phyloP scores from a whole-genome alignment of 2,113 vertebrate species.

The Gobiocypris rarus region DNA sequence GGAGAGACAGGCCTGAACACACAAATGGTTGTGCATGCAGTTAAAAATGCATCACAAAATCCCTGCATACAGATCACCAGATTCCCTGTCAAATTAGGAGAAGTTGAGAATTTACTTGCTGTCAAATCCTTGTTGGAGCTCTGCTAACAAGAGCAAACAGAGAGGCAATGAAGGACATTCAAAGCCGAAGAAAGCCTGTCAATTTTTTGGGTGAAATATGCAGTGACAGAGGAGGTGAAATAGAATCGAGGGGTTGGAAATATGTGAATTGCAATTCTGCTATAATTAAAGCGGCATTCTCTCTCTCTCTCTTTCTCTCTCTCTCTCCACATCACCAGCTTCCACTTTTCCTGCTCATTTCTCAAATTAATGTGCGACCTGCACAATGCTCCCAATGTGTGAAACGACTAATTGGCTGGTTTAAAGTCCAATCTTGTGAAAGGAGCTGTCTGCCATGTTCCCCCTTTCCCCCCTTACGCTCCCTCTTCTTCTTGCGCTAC shows the following conservation, averaged over 20 bases:
- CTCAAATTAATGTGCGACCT: constrained; percentile 56
- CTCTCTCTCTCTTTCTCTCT: constrained; percentile 29
- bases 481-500: constrained; percentile 25
- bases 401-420: constrained; percentile 60
- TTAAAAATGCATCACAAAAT: constrained; percentile 20
- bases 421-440: constrained; percentile 52
- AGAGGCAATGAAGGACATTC: constrained; percentile 42
- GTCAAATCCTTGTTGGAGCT: constrained; percentile 34
- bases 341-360: constrained; percentile 50
- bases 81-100: constrained; percentile 30
- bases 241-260: constrained; percentile 2
- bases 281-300: constrained; percentile 51
- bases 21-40: constrained; percentile 5
- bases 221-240: constrained; percentile 8
- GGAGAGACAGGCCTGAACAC: constrained; percentile 12
- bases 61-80: neutral
- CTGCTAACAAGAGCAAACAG: constrained; percentile 41
- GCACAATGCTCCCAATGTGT: constrained; percentile 51
- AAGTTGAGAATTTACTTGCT: constrained; percentile 46
- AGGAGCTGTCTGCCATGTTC: constrained; percentile 48
- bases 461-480: neutral
- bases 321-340: constrained; percentile 39
- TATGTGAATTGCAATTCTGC: constrained; percentile 45
- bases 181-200: constrained; percentile 44
- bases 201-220: constrained; percentile 21